These are phyloP conservation scores for Bombus ignitus DNA, from an alignment of 1,140 invertebrate species.

Conservation along the genomic window DNA sequence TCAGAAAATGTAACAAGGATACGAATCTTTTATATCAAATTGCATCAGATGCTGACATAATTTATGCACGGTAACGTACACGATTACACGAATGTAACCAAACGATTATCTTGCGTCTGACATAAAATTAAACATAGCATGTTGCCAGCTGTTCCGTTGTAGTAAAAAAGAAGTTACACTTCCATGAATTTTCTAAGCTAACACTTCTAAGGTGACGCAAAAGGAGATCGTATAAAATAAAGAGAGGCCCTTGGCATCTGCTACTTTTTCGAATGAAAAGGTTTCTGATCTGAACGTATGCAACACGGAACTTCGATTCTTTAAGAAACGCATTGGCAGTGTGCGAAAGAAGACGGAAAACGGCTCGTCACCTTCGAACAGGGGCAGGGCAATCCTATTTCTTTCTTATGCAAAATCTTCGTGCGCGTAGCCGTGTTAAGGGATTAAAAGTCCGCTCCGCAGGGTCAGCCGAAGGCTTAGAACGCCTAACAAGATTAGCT, in stretches of 20 bases:
- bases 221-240: not conserved
- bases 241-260: constrained; percentile 1
- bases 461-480: constrained; percentile 81
- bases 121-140: not conserved
- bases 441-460: constrained; percentile 81
- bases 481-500: constrained; percentile 82
- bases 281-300: not conserved
- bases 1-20: too few relatives aligned
- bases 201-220: not conserved
- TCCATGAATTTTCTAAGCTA: not conserved
- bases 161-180: not conserved
- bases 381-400: constrained; percentile 77
- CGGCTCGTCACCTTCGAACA: constrained; percentile 63
- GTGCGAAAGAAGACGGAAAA: constrained; percentile 35
- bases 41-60: too few relatives aligned
- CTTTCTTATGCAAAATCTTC: constrained; percentile 82
- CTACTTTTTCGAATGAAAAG: not conserved
- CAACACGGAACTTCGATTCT: not conserved
- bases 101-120: not conserved
- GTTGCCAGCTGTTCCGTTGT: not conserved
- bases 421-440: constrained; percentile 77
- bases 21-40: too few relatives aligned
- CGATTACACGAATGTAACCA: not conserved
- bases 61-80: not conserved
- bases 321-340: not conserved